Percentiles rank a stretch among this genome's conserved stretches.
Evolutionary conservation across 2,888 invertebrate genomes (phyloP).

Genomic region (Diachrysia chrysitis): DNA sequence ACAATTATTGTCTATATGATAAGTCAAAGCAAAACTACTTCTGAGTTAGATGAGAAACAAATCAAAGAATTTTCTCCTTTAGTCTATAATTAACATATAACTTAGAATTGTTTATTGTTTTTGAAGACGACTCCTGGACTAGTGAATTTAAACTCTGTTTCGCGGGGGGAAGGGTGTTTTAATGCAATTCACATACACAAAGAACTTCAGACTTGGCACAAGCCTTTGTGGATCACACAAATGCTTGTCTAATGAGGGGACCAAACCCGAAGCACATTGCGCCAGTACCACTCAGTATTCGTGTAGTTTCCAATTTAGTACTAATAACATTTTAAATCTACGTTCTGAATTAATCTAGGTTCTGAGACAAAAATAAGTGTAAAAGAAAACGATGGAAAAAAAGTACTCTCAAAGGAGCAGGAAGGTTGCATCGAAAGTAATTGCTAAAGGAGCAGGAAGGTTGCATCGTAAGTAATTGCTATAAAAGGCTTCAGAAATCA

Average conservation of each 20-base stretch:
- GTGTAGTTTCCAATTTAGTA: too few relatives aligned
- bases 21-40: slow-evolving; percentile 1
- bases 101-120: too few relatives aligned
- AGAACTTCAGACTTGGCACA: too few relatives aligned
- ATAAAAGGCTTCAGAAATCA: background rate
- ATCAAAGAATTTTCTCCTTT: background rate
- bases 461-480: background rate
- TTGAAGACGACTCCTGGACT: too few relatives aligned
- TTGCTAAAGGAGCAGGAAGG: too few relatives aligned
- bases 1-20: slow-evolving; percentile 17
- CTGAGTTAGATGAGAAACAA: background rate
- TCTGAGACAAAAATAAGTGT: background rate
- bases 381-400: background rate
- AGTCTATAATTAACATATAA: background rate
- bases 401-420: background rate
- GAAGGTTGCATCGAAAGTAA: background rate
- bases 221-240: too few relatives aligned
- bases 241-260: too few relatives aligned
- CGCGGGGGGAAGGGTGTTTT: too few relatives aligned
- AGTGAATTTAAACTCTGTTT: too few relatives aligned
- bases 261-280: too few relatives aligned
- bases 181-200: too few relatives aligned
- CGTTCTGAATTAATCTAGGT: background rate
- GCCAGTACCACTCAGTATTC: too few relatives aligned
- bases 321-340: background rate